Conservation (phyloP, 37 sponge, comb jelly and placozoan genomes). For the Cliona cf. orientalis region DNA sequence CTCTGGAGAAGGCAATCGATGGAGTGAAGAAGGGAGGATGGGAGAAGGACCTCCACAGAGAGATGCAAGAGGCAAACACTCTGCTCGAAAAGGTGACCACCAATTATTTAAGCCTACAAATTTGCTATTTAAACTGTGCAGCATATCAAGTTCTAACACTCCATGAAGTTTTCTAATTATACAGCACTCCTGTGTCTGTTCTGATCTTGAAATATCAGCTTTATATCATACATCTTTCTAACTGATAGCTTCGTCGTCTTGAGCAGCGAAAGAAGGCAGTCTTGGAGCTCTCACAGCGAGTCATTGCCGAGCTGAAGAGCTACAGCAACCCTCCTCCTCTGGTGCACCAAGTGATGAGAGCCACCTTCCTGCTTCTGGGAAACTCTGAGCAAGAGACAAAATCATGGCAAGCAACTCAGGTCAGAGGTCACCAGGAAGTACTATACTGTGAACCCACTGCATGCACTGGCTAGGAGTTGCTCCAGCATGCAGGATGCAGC, state of each 20-base stretch:
- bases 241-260: not conserved
- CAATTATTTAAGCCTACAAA: not conserved
- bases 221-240: not conserved
- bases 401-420: conserved; percentile 19
- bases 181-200: too few species aligned
- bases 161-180: too few species aligned
- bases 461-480: not conserved
- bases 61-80: not conserved
- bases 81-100: conserved; percentile 15
- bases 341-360: conserved; percentile 25
- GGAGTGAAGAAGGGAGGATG: conserved; percentile 12
- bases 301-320: conserved; percentile 21
- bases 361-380: conserved; percentile 16
- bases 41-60: conserved; percentile 3
- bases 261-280: conserved; percentile 8
- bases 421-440: not conserved
- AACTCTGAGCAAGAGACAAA: not conserved
- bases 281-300: conserved; percentile 13
- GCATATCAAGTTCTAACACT: too few species aligned
- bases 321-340: conserved; percentile 16
- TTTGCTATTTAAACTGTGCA: not conserved
- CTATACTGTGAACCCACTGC: not conserved
- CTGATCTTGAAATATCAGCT: too few species aligned
- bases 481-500: not conserved
- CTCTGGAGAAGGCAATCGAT: not conserved